Base-by-base conservation (phyloP, 2,797 vertebrate species). In the Pyrocephalus nanus region DNA sequence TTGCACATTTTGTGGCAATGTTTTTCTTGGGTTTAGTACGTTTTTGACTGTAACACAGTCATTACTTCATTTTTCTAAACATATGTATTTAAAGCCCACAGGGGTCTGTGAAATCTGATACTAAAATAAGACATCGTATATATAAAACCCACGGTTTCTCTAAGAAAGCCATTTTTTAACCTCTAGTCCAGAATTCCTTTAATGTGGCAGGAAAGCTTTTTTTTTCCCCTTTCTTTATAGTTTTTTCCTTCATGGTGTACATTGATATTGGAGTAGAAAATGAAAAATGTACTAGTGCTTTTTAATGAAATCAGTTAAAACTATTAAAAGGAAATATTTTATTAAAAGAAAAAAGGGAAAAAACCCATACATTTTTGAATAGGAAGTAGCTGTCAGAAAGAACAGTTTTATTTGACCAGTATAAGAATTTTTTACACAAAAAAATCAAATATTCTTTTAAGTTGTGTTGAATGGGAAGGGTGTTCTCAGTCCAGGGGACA, bases 1-100 rank as follows among this genome's bases (percentile, higher is more conserved):
- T 92, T 92, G 84, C 76, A 92, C 80, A 21, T 95, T 95, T 95
- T 94, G 74, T 92, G 74, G 77, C 86, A 89, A 4, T 96, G 91
- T 95, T 97, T 95, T 95, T 95, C 94, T 97, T 96, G 86, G 94
- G 57, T 86, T 96, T 88, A 93, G 71, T 95, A 88, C 86, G 77
- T 91, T 92, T 96, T 81, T 95, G 64, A 93, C 86, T 92, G 75
- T 80, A 95, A 77, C 77, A 51, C 54, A 94, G 67, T 88, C 67
- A 92, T 96, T 95, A 95, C 95, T 96, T 96, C 93, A 96, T 95
- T 96, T 95, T 97, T 96, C 83, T 95, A 88, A 95, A 90, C 93
- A 90, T 90, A 94, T 90, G 77, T 88, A 93, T 95, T 96, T 95
- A 87, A 93, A 96, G 82, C 83, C 88, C 94, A 79, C 91, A 79